phyloP scores from a whole-genome alignment of 92 coral and sea anemone species.

The Palythoa grandiflora region DNA sequence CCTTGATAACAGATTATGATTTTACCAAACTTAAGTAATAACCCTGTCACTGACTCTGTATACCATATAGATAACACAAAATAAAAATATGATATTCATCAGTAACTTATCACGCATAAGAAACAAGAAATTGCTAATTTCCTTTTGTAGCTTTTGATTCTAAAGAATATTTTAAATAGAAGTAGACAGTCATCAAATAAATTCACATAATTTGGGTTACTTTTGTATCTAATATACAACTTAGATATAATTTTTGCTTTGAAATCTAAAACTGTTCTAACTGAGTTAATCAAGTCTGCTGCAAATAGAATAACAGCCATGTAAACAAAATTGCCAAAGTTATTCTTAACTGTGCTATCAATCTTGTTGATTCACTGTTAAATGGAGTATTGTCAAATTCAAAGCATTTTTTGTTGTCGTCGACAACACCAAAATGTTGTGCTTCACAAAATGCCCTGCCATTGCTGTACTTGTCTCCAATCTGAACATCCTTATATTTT shows the following conservation, averaged over 20 bases:
- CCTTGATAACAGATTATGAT: too few species aligned
- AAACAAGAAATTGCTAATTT: too few species aligned
- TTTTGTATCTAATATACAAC: not conserved
- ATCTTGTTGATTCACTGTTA: conserved; percentile 56
- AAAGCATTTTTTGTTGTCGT: conserved; percentile 66
- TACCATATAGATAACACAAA: too few species aligned
- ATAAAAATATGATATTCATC: too few species aligned
- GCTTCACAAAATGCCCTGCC: conserved; percentile 87
- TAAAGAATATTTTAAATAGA: not conserved
- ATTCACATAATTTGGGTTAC: not conserved
- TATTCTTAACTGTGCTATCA: not conserved
- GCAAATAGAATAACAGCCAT: conserved; percentile 1
- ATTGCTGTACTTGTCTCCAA: conserved; percentile 70
- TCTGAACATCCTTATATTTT: conserved; percentile 59
- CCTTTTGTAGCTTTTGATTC: not conserved
- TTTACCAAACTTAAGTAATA: too few species aligned
- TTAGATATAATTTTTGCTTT: conserved; percentile 25
- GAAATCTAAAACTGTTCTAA: not conserved
- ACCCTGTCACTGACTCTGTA: too few species aligned
- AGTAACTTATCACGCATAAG: too few species aligned
- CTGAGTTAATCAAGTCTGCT: not conserved
- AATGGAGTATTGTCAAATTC: conserved; percentile 71
- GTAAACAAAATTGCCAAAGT: not conserved
- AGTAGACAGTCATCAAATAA: not conserved
- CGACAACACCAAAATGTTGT: conserved; percentile 75